Evolutionary conservation across 2,113 vertebrate species (phyloP).

Genomic region (Tiliqua scincoides): DNA sequence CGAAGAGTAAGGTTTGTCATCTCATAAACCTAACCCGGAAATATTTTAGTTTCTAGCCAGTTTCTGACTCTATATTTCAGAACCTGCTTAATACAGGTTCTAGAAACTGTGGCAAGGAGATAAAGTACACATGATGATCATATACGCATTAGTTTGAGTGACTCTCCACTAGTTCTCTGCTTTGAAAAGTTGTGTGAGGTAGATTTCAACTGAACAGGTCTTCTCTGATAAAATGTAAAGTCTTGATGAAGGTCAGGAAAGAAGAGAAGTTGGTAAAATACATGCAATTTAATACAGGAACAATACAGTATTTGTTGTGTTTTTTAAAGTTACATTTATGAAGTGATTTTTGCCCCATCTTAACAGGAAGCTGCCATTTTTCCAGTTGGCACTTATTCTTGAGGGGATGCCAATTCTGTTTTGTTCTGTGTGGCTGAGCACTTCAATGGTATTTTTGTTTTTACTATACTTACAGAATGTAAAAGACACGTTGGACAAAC

Average conservation of each 20-base stretch:
- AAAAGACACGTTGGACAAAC: conserved; percentile 87
- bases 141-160: neutral
- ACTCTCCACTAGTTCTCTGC: neutral
- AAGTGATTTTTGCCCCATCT: neutral
- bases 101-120: neutral
- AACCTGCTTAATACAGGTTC: neutral
- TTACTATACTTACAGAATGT: conserved; percentile 79
- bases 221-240: neutral
- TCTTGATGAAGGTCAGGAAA: neutral
- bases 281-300: neutral
- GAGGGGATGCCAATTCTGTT: neutral
- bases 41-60: neutral
- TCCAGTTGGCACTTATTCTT: neutral
- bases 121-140: neutral
- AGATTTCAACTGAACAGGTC: too few species aligned
- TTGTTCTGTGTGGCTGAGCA: neutral
- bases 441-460: conserved; percentile 6
- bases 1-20: neutral
- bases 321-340: neutral
- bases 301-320: too few species aligned
- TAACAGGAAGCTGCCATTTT: neutral
- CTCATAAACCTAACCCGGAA: neutral
- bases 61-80: neutral
- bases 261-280: neutral
- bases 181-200: neutral